Evolutionary conservation across 2,888 invertebrate species (phyloP).

Genomic region (Myopa tessellatipennis): DNA sequence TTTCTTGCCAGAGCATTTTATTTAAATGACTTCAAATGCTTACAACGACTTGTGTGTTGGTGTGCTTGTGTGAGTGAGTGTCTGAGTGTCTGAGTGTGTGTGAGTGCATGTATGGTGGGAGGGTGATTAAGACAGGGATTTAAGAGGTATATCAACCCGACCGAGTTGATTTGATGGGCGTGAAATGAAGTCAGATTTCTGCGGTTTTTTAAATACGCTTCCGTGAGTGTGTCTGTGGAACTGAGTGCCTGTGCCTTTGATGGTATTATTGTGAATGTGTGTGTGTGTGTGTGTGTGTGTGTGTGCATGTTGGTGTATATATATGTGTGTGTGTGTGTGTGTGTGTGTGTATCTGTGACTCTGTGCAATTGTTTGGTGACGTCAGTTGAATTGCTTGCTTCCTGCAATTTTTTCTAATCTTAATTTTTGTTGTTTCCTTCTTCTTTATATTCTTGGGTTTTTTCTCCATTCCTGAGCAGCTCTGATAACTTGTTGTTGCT

Average conservation of each 20-base stretch:
- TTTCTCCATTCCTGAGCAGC: neutral
- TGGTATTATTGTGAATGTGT: neutral
- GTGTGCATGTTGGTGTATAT: neutral
- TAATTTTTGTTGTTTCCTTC: neutral
- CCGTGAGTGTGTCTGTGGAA: neutral
- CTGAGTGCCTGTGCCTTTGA: neutral
- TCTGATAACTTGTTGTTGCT: neutral
- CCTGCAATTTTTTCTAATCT: conserved; percentile 30
- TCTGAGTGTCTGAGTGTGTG: conserved; percentile 3
- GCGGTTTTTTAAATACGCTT: conserved; percentile 35
- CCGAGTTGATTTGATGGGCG: conserved; percentile 31
- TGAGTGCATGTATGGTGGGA: conserved; percentile 48
- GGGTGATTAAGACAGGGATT: conserved; percentile 44
- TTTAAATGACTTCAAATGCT: conserved; percentile 33
- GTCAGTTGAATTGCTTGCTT: conserved; percentile 27
- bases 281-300: conserved; percentile 11
- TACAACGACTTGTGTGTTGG: conserved; percentile 35
- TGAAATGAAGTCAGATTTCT: conserved; percentile 25
- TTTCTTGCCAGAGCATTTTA: conserved; percentile 31
- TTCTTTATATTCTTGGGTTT: neutral
- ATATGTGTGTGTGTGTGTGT: neutral
- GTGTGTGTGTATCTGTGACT: conserved; percentile 11
- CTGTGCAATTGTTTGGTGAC: neutral
- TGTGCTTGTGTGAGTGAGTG: conserved; percentile 34
- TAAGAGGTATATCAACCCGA: conserved; percentile 56